Evolutionary conservation across 2,888 invertebrate species (phyloP).

Genomic region (Macroteleia sp.): DNA sequence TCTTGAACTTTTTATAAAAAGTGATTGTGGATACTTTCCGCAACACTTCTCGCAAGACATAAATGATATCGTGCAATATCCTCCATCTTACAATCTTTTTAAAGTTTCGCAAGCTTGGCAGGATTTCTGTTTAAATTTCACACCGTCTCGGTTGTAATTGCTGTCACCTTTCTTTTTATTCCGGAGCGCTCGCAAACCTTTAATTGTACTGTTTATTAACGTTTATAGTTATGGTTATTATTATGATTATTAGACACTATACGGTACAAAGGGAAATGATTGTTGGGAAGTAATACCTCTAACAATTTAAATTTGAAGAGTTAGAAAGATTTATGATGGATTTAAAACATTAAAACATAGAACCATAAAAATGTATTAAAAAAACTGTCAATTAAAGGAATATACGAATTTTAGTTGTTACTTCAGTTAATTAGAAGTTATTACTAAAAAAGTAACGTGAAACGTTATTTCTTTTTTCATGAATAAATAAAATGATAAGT

Average conservation of each 20-base stretch:
- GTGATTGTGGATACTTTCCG: conserved; percentile 43
- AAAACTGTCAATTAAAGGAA: no score
- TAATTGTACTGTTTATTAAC: conserved; percentile 52
- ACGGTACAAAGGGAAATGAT: conserved; percentile 3
- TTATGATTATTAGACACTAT: conserved; percentile 16
- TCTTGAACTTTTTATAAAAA: conserved; percentile 20
- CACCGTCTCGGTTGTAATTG: conserved; percentile 40
- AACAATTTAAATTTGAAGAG: background rate
- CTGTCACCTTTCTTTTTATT: conserved; percentile 41
- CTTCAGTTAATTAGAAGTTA: no score
- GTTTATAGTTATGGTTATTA: conserved; percentile 43
- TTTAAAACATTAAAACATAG: no score
- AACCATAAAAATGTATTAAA: no score
- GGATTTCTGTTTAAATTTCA: conserved; percentile 46
- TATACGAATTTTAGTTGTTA: no score
- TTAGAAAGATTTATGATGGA: no score
- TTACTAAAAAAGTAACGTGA: no score
- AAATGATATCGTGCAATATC: conserved; percentile 48
- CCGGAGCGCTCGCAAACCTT: conserved; percentile 5
- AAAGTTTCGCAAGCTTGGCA: conserved; percentile 35
- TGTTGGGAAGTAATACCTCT: no score
- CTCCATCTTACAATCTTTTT: conserved; percentile 32
- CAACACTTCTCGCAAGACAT: conserved; percentile 39
- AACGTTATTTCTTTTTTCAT: no score
- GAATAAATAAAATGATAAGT: no score